A percentile compares a stretch with the other conserved stretches of the same genome.
Conservation (phyloP, 2,113 vertebrate species). For the Malurus cyaneus region DNA sequence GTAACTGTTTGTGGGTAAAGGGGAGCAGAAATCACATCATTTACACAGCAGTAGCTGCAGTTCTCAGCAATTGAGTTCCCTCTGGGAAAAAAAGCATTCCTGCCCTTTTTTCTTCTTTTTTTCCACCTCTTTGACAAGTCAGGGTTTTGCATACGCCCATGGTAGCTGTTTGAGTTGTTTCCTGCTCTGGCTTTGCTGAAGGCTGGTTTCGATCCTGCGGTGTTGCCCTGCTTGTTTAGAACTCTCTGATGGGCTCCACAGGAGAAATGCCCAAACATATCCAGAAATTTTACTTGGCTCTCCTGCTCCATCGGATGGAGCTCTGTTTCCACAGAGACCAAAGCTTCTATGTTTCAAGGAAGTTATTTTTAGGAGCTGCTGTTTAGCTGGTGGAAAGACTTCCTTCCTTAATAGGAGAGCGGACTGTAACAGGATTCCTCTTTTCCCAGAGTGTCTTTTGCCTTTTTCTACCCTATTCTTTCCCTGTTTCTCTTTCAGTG, state of each 20-base stretch:
- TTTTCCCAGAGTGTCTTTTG: neutral
- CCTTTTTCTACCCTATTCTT: neutral
- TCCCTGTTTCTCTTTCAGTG: neutral
- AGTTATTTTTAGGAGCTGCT: conserved; percentile 58
- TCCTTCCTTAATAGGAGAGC: conserved; percentile 46
- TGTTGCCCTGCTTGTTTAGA: neutral
- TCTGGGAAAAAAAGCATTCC: neutral
- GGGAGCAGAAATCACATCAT: neutral
- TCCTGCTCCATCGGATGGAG: neutral
- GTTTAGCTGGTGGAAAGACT: conserved; percentile 24
- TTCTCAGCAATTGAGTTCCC: neutral
- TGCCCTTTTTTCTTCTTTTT: neutral
- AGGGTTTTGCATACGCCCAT: neutral
- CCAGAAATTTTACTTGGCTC: neutral
- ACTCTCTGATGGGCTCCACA: neutral
- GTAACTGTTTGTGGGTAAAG: neutral
- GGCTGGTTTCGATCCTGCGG: neutral
- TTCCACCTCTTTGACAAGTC: neutral
- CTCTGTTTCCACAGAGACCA: conserved; percentile 54
- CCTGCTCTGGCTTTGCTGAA: neutral
- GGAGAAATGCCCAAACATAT: neutral
- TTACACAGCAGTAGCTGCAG: neutral
- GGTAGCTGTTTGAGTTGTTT: neutral
- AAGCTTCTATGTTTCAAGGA: neutral
- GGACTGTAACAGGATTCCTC: neutral